Conservation (phyloP, 2,797 vertebrate species). For the Aulostomus chinensis region DNA sequence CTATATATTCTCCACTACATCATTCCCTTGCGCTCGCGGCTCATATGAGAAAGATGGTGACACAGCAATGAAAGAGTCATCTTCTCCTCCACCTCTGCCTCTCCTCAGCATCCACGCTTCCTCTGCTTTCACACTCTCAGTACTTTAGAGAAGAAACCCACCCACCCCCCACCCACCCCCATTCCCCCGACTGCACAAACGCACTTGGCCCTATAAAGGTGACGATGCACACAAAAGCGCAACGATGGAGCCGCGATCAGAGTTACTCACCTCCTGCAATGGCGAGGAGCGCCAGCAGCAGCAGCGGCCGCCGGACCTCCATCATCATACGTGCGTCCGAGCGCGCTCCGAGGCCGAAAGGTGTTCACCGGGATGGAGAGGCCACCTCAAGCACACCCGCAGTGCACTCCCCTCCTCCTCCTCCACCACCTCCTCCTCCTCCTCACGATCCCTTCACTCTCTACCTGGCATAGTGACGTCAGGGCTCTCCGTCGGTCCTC, state of each 20-base stretch:
- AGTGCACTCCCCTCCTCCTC: slow-evolving; percentile 27
- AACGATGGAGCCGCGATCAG: slow-evolving; percentile 44
- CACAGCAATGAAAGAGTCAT: slow-evolving; percentile 54
- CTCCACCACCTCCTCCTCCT: slow-evolving; percentile 8
- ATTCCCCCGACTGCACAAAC: background rate
- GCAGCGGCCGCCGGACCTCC: slow-evolving; percentile 58
- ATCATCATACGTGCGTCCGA: slow-evolving; percentile 59
- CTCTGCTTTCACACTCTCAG: slow-evolving; percentile 6
- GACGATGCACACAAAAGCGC: slow-evolving; percentile 33
- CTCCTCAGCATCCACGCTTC: slow-evolving; percentile 21
- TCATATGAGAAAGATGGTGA: slow-evolving; percentile 54
- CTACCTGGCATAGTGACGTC: slow-evolving; percentile 68
- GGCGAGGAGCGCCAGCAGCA: slow-evolving; percentile 77
- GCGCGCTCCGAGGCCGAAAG: slow-evolving; percentile 57
- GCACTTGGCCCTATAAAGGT: slow-evolving; percentile 25
- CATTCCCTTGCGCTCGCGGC: slow-evolving; percentile 35
- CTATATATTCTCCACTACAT: slow-evolving; percentile 39
- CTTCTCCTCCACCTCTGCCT: slow-evolving; percentile 39
- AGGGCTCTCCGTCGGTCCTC: slow-evolving; percentile 26
- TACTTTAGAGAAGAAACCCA: slow-evolving; percentile 16
- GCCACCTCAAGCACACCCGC: slow-evolving; percentile 57
- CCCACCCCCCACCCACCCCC: background rate
- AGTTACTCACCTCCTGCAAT: slow-evolving; percentile 80
- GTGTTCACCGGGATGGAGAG: slow-evolving; percentile 66
- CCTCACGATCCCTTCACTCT: slow-evolving; percentile 53